Conservation (phyloP, 1,140 invertebrate genomes). For the Caerostris extrusa region DNA sequence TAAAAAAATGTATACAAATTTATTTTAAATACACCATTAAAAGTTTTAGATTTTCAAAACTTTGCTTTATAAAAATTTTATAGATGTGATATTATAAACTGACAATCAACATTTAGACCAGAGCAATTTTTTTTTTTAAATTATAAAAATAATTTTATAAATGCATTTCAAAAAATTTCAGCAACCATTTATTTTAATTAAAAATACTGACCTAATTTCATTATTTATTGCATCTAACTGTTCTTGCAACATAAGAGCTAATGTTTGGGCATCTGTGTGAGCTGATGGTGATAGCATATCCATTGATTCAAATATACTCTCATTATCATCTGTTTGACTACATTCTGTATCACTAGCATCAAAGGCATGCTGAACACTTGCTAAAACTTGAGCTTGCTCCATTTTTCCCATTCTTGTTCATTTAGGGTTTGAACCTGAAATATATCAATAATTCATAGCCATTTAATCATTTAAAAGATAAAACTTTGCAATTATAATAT, state of each 20-base stretch:
- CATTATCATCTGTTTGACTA: constrained; percentile 88
- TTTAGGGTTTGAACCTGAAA: constrained; percentile 83
- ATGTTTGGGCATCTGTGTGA: constrained; percentile 94
- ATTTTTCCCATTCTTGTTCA: constrained; percentile 94
- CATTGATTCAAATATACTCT: constrained; percentile 85
- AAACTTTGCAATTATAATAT: too few species aligned
- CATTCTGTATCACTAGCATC: constrained; percentile 92
- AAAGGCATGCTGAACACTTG: constrained; percentile 94
- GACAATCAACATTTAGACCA: too few species aligned
- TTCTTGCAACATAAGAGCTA: constrained; percentile 99
- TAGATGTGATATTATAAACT: too few species aligned
- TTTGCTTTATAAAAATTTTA: too few species aligned
- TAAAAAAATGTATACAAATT: too few species aligned
- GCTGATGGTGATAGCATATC: constrained; percentile 84
- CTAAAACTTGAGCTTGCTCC: constrained; percentile 95
- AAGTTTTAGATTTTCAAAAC: too few species aligned
- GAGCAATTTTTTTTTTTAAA: too few species aligned
- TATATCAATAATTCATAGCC: constrained; percentile 60
- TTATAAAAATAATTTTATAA: not conserved
- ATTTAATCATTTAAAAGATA: too few species aligned
- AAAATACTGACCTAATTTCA: constrained; percentile 90
- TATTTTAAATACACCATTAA: too few species aligned
- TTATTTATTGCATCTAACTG: constrained; percentile 99
- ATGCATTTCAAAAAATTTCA: not conserved
- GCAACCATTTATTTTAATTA: not conserved